phyloP scores from a whole-genome alignment of 2,113 vertebrate species.

The Gasterosteus nipponicus region DNA sequence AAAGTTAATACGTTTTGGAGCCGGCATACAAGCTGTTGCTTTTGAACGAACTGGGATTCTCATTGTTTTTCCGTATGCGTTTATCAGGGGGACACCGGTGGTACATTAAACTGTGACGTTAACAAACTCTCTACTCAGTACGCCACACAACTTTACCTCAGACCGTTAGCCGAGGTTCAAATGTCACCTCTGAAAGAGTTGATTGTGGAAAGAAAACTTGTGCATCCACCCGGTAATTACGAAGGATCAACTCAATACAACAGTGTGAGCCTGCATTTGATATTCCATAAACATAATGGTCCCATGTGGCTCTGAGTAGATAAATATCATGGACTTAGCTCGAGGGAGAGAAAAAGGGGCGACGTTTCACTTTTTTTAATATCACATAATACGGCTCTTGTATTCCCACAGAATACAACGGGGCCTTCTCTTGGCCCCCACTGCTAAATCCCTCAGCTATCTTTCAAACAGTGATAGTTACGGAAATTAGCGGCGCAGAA shows the following conservation, averaged over 20 bases:
- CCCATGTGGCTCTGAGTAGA: slow-evolving; percentile 76
- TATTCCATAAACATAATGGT: slow-evolving; percentile 80
- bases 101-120: slow-evolving; percentile 41
- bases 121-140: slow-evolving; percentile 25
- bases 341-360: slow-evolving; percentile 71
- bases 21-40: slow-evolving; percentile 7
- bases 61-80: slow-evolving; percentile 24
- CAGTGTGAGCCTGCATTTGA: slow-evolving; percentile 63
- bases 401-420: slow-evolving; percentile 85
- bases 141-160: slow-evolving; percentile 60
- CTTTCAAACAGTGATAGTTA: slow-evolving; percentile 99
- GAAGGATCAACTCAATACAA: slow-evolving; percentile 58
- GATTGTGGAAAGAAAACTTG: slow-evolving; percentile 64
- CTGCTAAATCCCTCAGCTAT: slow-evolving; percentile 89
- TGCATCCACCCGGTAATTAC: slow-evolving; percentile 68
- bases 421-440: slow-evolving; percentile 78
- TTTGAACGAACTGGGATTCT: slow-evolving; percentile 15
- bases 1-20: slow-evolving; percentile 57
- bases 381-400: slow-evolving; percentile 93
- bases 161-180: slow-evolving; percentile 66
- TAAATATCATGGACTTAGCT: slow-evolving; percentile 76
- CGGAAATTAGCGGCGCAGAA: slow-evolving; percentile 98
- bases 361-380: slow-evolving; percentile 79
- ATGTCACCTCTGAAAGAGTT: slow-evolving; percentile 66
- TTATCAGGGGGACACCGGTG: slow-evolving; percentile 12